Percentiles rank a stretch among this genome's conserved stretches.
Evolutionary conservation across 1,140 invertebrate species (phyloP).

Genomic region (Aphis craccivora): DNA sequence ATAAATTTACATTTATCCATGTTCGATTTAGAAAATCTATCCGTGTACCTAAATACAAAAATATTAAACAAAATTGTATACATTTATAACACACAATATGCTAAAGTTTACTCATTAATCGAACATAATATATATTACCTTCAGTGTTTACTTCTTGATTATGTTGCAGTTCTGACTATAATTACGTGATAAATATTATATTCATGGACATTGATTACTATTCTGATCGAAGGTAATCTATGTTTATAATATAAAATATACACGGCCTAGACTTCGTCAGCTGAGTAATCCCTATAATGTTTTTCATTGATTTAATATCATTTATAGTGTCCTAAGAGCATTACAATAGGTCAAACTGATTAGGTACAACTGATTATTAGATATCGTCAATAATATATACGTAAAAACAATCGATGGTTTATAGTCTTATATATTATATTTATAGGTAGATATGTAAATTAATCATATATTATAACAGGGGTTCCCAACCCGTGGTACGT

Average conservation of each 20-base stretch:
- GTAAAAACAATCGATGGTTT: neutral
- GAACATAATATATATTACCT: neutral
- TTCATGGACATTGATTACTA: neutral
- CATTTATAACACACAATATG: neutral
- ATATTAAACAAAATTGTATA: neutral
- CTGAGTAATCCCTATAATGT: neutral
- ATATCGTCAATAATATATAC: neutral
- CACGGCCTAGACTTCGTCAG: neutral
- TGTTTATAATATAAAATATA: neutral
- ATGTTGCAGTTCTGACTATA: neutral
- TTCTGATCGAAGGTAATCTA: neutral
- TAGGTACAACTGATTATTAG: neutral
- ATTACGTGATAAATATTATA: neutral
- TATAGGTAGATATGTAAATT: no score
- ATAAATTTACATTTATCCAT: neutral
- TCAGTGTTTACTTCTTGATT: neutral
- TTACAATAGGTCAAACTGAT: neutral
- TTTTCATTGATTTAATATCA: neutral
- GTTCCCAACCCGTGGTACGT: no score
- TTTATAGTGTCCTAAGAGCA: neutral
- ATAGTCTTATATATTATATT: neutral
- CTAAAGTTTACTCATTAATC: no score
- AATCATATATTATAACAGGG: no score
- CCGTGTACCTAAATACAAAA: neutral
- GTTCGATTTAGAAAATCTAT: neutral